These are phyloP conservation scores for Allobates femoralis DNA, from an alignment of 2,797 vertebrate genomes.

Conservation along the genomic window DNA sequence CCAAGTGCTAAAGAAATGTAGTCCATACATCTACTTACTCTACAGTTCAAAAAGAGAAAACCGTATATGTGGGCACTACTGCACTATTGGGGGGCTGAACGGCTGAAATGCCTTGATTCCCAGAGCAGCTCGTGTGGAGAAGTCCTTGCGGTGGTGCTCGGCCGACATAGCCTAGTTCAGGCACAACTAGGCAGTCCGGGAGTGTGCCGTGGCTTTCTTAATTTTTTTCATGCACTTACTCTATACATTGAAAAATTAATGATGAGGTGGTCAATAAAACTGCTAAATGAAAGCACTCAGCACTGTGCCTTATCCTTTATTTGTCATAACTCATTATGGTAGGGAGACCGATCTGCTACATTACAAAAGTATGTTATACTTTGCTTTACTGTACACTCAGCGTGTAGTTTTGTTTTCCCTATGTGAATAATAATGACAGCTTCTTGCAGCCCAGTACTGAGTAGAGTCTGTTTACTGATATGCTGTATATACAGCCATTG, in stretches of 20 bases:
- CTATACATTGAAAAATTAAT: neutral
- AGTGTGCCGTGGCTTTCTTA: too few species aligned
- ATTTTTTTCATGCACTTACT: neutral
- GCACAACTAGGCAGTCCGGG: too few species aligned
- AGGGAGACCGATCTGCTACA: neutral
- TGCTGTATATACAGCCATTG: neutral
- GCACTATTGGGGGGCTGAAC: too few species aligned
- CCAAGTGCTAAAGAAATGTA: neutral
- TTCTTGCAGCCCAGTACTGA: neutral
- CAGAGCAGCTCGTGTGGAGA: too few species aligned
- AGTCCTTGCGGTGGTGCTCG: too few species aligned
- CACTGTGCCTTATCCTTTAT: neutral
- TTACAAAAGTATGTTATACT: neutral
- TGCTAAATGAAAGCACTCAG: neutral
- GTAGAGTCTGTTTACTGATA: neutral
- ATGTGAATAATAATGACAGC: neutral
- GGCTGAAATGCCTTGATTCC: too few species aligned
- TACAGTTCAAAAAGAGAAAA: too few species aligned
- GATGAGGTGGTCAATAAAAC: neutral
- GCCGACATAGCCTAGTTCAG: too few species aligned
- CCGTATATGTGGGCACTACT: too few species aligned
- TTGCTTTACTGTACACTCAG: neutral
- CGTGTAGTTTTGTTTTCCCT: neutral
- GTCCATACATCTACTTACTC: neutral
- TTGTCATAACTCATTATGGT: neutral